These are phyloP conservation scores for Drosophila infuscata DNA, from an alignment of 2,888 invertebrate genomes.

Conservation along the genomic window DNA sequence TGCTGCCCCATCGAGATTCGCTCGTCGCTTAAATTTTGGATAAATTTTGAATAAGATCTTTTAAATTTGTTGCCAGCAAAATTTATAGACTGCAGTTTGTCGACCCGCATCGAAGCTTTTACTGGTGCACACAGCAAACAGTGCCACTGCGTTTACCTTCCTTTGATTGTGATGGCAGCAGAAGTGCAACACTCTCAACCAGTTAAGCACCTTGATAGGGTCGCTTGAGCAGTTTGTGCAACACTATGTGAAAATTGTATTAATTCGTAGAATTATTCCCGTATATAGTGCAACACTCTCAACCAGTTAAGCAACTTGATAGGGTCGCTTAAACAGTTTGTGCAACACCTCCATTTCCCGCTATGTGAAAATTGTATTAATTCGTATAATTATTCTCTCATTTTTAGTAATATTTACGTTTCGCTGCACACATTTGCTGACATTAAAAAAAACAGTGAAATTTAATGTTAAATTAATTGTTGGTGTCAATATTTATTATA, in stretches of 20 bases:
- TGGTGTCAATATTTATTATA: neutral
- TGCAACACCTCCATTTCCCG: neutral
- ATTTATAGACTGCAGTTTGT: constrained; percentile 57
- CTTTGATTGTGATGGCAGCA: constrained; percentile 58
- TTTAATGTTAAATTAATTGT: neutral
- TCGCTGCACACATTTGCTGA: neutral
- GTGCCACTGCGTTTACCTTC: constrained; percentile 56
- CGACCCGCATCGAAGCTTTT: constrained; percentile 33
- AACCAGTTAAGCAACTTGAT: constrained; percentile 19
- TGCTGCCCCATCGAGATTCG: neutral
- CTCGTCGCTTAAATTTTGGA: neutral
- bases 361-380: too few species aligned
- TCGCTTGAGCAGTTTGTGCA: constrained; percentile 2
- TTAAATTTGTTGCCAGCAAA: constrained; percentile 44
- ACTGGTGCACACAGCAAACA: constrained; percentile 44
- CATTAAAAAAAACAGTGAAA: neutral
- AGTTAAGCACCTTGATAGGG: constrained; percentile 17
- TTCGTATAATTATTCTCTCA: neutral
- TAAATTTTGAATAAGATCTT: constrained; percentile 40
- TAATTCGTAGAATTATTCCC: fast-evolving
- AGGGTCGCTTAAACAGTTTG: constrained; percentile 6
- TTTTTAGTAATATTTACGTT: neutral
- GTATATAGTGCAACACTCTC: constrained; percentile 54
- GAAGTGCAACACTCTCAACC: constrained; percentile 60
- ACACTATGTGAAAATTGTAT: too few species aligned